Base-by-base conservation (phyloP, 2,113 vertebrate species). In the Gymnogyps californianus region DNA sequence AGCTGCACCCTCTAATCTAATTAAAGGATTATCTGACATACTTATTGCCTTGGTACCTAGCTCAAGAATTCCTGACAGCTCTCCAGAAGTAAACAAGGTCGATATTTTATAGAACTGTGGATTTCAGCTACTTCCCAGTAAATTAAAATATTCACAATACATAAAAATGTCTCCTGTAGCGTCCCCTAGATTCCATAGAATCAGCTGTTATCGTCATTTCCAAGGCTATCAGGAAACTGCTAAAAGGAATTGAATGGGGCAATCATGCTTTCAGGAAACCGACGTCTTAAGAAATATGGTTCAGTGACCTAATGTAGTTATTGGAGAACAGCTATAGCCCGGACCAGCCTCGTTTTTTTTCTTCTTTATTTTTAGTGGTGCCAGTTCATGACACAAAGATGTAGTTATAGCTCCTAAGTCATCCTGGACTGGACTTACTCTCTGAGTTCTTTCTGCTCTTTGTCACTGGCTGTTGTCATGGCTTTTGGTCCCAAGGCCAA, bases 1-100 rank as follows among this genome's bases (percentile, higher is more conserved):
- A 97, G 81, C 54, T 96, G 52, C 15, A 93, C 38, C 24, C 29
- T 92, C 66, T 97, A 96, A 97, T 97, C 89, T 97, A 97, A 98
- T 98, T 98, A 98, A 96, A 97, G 87, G 76, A 91, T 98, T 98
- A 95, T 96, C 90, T 96, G 89, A 96, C 75, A 95, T 57, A 88
- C 47, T 97, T 87, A 94, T 17, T 97, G 78, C 77, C 84, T 95
- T 95, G 77, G 31, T 95, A 94, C 32, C 26, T 59, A 79, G 49
- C 40, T 95, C 83, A 94, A 95, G 90, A 96, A 95, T 96, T 96
- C 83, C 79, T 97, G 80, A 96, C 66, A 95, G 19, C 55, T 54
- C 49, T 92, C 42, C 61, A 92, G 87, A 90, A 57, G 38, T 87
- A 85, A 97, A 67, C 38, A 81, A 84, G 14, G 76, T 90, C 79